A percentile compares a stretch with the other conserved stretches of the same genome.
Conservation (phyloP, 2,113 vertebrate species). For the Alexandromys fortis region DNA sequence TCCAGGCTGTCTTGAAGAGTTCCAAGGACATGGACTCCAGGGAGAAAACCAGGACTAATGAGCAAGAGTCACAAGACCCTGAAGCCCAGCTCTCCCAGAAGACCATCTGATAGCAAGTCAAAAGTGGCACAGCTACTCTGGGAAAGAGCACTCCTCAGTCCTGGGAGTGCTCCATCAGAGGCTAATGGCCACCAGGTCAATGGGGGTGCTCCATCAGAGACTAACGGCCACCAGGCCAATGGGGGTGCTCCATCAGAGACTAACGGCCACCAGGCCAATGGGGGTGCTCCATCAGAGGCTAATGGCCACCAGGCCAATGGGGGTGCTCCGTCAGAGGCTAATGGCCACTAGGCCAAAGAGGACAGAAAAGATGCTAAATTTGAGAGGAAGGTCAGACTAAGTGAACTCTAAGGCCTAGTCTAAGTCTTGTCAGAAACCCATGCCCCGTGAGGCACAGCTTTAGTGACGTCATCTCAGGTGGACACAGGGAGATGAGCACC, state of each 20-base stretch:
- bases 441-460: neutral
- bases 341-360: neutral
- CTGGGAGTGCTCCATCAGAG: neutral
- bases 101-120: neutral
- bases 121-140: neutral
- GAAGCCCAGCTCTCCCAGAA: neutral
- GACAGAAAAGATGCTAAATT: neutral
- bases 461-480: neutral
- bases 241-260: neutral
- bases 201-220: neutral
- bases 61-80: neutral
- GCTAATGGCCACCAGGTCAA: neutral
- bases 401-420: neutral
- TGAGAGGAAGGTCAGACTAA: neutral
- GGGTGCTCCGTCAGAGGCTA: neutral
- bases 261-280: neutral
- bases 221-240: neutral
- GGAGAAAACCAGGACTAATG: neutral
- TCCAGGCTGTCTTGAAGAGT: neutral
- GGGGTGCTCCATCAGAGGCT: neutral
- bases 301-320: neutral
- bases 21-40: neutral
- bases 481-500: too few relatives aligned
- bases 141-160: neutral
- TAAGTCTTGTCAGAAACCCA: neutral